Conservation (phyloP, 2,888 invertebrate genomes). For the Lepetodrilus schrolli region DNA sequence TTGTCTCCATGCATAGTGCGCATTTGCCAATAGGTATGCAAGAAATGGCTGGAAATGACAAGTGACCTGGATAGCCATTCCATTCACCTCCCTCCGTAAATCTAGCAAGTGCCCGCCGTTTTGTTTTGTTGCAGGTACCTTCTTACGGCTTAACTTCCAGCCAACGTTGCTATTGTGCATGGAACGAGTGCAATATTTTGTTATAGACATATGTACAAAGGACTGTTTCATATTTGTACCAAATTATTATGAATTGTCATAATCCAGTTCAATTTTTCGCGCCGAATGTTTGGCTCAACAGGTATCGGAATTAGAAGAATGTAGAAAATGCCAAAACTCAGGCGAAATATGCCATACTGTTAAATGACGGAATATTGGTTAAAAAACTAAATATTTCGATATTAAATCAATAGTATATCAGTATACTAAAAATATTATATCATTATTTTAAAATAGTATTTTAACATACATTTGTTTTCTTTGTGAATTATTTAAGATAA, state of each 20-base stretch:
- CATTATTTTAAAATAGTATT: not conserved
- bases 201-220: too few relatives aligned
- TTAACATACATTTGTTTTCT: not conserved
- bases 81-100: conserved; percentile 18
- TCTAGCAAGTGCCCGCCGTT: conserved; percentile 15
- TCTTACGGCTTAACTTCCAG: conserved; percentile 20
- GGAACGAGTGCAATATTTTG: too few relatives aligned
- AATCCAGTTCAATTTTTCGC: conserved; percentile 34
- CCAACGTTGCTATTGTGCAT: too few relatives aligned
- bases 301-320: conserved; percentile 37
- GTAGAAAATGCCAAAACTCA: conserved; percentile 27
- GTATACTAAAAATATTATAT: not conserved
- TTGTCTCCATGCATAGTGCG: not conserved
- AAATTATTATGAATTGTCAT: not conserved
- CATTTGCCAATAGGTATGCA: not conserved
- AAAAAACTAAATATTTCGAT: not conserved
- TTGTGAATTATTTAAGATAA: not conserved
- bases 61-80: conserved; percentile 28
- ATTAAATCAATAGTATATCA: not conserved
- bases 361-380: not conserved
- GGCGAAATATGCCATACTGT: not conserved
- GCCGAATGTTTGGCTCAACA: conserved; percentile 33
- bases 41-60: conserved; percentile 5
- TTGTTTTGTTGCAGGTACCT: conserved; percentile 21
- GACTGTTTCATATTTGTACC: too few relatives aligned